Evolutionary conservation across 2,888 invertebrate species (phyloP), one percentile per base, ranked within the genome.

Genomic region (Tenodera sinensis): DNA sequence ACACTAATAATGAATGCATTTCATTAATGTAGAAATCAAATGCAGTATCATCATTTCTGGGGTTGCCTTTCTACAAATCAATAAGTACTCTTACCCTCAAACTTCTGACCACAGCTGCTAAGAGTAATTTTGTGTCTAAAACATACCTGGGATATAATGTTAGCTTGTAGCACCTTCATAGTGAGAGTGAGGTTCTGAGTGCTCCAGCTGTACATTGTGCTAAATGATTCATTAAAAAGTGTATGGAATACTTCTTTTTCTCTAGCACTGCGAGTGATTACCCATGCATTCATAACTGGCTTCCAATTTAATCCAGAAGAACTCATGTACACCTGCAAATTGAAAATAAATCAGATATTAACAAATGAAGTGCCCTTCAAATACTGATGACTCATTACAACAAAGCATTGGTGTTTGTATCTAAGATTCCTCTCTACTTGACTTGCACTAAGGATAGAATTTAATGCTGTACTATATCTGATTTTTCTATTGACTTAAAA

Each of bases 241-340:
- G 95, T 94, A 90, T 95, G 95, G 91, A 97, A 96, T n/a, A 97
- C 94, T 87, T 94, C 93, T 83, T 93, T 93, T 91, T 95, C 94
- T 88, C 91, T 94, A 92, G 88, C 95, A 94, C 91, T 96, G 93
- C 95, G 95, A 93, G 93, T 93, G 92, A 97, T 97, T 0, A 98
- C 92, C 98, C 98, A 98, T 0, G 97, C 97, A 90, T 95, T 96
- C 0, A 98, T 95, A 88, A 99, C 97, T 92, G 99, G 99, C 92
- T 96, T 96, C 97, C 98, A 99, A 92, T 97, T 97, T 87, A 99
- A 94, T 0, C 98, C 99, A 0, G 99, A 99, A 0, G 98, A 98
- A 92, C 98, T 98, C 99, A 99, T 99, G 93, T 98, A 99, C 8
- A 98, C 97, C 95, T 89, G 83, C 15, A 85, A 88, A 20, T 3